Conservation (phyloP, 2,113 vertebrate species). For the Hucho hucho region DNA sequence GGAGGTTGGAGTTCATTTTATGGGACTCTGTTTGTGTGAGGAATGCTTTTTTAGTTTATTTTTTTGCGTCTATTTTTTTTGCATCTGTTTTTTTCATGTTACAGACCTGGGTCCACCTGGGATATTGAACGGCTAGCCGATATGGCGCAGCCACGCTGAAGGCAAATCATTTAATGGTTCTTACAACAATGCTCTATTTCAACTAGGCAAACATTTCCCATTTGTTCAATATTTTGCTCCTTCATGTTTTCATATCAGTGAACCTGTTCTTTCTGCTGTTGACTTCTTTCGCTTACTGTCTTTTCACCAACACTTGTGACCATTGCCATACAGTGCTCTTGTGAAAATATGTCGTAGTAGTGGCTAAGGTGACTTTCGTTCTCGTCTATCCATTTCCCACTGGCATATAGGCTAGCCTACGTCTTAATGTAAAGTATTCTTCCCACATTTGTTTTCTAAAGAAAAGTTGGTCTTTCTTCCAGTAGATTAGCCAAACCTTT, state of each 20-base stretch:
- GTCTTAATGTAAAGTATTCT: too few relatives aligned
- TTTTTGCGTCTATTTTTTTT: slow-evolving; percentile 81
- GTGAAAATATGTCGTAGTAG: too few relatives aligned
- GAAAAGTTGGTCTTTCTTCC: not conserved
- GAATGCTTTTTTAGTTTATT: slow-evolving; percentile 57
- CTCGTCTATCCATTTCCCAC: not conserved
- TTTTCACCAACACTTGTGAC: slow-evolving; percentile 36
- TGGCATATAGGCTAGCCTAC: not conserved
- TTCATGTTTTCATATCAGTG: slow-evolving; percentile 5
- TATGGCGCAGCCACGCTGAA: slow-evolving; percentile 79
- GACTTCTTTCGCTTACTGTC: slow-evolving; percentile 27
- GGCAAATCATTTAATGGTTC: slow-evolving; percentile 80
- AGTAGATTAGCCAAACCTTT: not conserved
- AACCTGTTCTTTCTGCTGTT: slow-evolving; percentile 17
- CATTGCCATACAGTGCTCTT: not conserved
- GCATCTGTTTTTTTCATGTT: slow-evolving; percentile 83
- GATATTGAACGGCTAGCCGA: slow-evolving; percentile 82
- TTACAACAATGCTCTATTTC: slow-evolving; percentile 75
- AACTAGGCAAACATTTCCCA: slow-evolving; percentile 70
- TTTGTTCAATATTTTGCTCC: slow-evolving; percentile 56
- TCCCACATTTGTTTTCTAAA: too few relatives aligned
- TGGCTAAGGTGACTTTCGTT: not conserved
- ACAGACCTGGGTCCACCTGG: slow-evolving; percentile 81
- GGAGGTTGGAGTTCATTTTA: slow-evolving; percentile 45
- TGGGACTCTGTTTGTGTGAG: slow-evolving; percentile 61